Conservation (phyloP, 2,888 invertebrate species). For the Furcula furcula region DNA sequence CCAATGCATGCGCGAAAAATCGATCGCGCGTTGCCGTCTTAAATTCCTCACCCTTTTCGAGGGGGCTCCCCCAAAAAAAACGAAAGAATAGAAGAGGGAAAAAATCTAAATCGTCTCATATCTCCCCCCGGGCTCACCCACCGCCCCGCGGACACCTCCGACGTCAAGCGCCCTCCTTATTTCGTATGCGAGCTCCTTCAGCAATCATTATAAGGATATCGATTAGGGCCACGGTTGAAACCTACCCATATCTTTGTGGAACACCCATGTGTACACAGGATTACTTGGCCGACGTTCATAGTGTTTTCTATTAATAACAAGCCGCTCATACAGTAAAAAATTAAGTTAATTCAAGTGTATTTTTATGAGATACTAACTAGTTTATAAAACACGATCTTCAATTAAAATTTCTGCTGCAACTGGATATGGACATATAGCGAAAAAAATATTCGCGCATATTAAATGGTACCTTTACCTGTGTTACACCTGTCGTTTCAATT, state of each 20-base stretch:
- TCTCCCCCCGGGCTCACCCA: slow-evolving; percentile 55
- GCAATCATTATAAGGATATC: slow-evolving; percentile 83
- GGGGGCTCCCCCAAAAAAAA: slow-evolving; percentile 81
- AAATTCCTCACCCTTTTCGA: slow-evolving; percentile 82
- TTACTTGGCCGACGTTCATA: slow-evolving; percentile 35
- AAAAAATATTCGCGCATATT: not conserved
- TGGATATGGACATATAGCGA: not conserved
- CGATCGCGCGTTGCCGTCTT: slow-evolving; percentile 77
- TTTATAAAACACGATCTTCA: too few species aligned
- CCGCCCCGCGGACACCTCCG: slow-evolving; percentile 71
- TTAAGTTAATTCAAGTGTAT: too few species aligned
- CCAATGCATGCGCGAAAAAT: slow-evolving; percentile 82
- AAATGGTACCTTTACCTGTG: too few species aligned
- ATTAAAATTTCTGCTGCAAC: too few species aligned
- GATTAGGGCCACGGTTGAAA: slow-evolving; percentile 78
- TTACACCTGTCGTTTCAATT: not conserved
- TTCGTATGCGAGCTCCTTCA: slow-evolving; percentile 82
- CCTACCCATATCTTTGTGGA: slow-evolving; percentile 76
- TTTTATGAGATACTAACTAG: too few species aligned
- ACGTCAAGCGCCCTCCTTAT: slow-evolving; percentile 79
- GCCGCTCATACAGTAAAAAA: not conserved
- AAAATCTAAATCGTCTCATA: slow-evolving; percentile 83
- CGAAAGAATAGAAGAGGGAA: slow-evolving; percentile 81
- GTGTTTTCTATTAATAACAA: slow-evolving; percentile 18
- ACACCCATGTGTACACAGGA: slow-evolving; percentile 68